These are phyloP conservation scores for Rhogogaster chlorosoma DNA, from an alignment of 2,888 invertebrate genomes.

Conservation along the genomic window DNA sequence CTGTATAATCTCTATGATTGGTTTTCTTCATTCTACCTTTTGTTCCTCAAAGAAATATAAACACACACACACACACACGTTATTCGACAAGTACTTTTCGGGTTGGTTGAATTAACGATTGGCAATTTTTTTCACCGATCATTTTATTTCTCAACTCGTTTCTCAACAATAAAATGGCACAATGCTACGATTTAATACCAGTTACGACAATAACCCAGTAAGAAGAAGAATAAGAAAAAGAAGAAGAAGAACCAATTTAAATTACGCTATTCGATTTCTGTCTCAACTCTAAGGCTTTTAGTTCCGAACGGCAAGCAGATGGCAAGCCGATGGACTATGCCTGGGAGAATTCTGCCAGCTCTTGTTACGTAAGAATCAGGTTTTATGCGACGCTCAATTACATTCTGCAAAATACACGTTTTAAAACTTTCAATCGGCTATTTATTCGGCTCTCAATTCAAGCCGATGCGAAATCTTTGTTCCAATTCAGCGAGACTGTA, in stretches of 20 bases:
- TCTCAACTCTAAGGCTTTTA: slow-evolving; percentile 31
- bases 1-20: not conserved
- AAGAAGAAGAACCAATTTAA: slow-evolving; percentile 24
- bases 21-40: not conserved
- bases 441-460: not conserved
- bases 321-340: not conserved
- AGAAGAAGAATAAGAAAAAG: not conserved
- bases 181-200: not conserved
- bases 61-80: too few relatives aligned
- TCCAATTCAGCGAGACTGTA: not conserved
- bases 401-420: slow-evolving; percentile 31
- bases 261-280: slow-evolving; percentile 44
- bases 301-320: slow-evolving; percentile 40
- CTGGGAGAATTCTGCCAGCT: not conserved
- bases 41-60: not conserved
- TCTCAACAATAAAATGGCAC: not conserved
- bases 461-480: slow-evolving; percentile 13
- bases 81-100: not conserved
- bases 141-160: not conserved
- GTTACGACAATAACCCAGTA: not conserved
- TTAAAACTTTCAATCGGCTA: slow-evolving; percentile 26
- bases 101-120: not conserved
- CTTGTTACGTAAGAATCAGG: slow-evolving; percentile 47
- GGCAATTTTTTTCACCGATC: not conserved
- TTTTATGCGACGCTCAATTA: slow-evolving; percentile 38